These are phyloP conservation scores for Chaenodraco wilsoni DNA, from an alignment of 2,797 vertebrate species.

Conservation along the genomic window DNA sequence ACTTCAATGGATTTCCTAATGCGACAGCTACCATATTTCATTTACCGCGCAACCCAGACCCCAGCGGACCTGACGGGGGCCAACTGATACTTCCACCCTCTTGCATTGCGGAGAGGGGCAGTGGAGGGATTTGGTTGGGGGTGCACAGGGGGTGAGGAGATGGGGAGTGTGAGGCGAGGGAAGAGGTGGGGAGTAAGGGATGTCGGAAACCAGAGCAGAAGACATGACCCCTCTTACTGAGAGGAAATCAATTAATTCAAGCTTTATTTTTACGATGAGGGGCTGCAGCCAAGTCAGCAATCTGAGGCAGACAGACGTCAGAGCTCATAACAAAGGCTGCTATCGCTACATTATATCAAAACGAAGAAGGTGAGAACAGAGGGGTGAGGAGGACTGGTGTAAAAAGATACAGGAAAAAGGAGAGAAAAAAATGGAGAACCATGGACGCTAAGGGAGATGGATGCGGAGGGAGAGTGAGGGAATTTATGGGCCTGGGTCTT, in stretches of 20 bases:
- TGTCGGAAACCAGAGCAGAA: conserved; percentile 75
- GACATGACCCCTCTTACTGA: conserved; percentile 79
- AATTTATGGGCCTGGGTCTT: conserved; percentile 72
- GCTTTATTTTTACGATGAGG: conserved; percentile 65
- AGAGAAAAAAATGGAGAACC: conserved; percentile 46
- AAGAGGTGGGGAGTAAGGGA: conserved; percentile 39
- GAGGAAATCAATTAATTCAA: conserved; percentile 87
- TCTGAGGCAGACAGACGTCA: conserved; percentile 35
- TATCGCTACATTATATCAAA: conserved; percentile 38
- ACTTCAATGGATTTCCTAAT: conserved; percentile 86
- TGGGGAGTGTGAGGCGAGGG: conserved; percentile 28
- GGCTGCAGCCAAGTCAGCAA: conserved; percentile 69
- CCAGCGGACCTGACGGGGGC: conserved; percentile 76
- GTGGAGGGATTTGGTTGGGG: conserved; percentile 31
- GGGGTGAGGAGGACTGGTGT: conserved; percentile 34
- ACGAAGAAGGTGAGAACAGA: neutral
- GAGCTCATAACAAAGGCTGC: conserved; percentile 9
- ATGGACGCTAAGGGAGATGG: conserved; percentile 57
- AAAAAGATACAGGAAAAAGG: conserved; percentile 32
- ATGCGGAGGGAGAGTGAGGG: conserved; percentile 59
- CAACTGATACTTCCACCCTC: conserved; percentile 79
- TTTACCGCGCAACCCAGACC: conserved; percentile 81
- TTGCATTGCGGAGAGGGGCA: conserved; percentile 32
- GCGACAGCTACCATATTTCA: conserved; percentile 85
- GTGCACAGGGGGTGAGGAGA: conserved; percentile 20